These are phyloP conservation scores for Belonocnema kinseyi DNA, from an alignment of 1,140 invertebrate species.

Conservation along the genomic window DNA sequence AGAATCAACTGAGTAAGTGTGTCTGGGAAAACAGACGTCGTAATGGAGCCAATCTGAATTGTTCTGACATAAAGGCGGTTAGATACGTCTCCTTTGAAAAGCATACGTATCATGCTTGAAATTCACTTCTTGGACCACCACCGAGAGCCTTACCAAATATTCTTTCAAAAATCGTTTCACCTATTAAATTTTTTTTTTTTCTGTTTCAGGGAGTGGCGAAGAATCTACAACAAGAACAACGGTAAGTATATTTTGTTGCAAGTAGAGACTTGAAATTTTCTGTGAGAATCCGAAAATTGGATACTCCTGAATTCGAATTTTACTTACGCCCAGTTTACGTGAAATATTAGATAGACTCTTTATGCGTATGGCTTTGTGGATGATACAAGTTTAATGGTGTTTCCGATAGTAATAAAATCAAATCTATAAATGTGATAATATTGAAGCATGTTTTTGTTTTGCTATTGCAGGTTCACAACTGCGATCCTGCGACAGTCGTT, in stretches of 20 bases:
- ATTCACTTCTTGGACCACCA: neutral
- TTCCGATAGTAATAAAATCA: neutral
- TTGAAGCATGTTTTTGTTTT: constrained; percentile 24
- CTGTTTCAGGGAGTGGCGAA: constrained; percentile 60
- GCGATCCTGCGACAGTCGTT: constrained; percentile 71
- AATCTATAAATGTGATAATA: constrained; percentile 1
- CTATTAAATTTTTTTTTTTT: constrained; percentile 41
- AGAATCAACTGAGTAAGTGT: constrained; percentile 6
- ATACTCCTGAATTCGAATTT: too few relatives aligned
- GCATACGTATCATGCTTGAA: neutral
- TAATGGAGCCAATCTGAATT: constrained; percentile 41
- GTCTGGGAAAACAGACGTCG: constrained; percentile 9
- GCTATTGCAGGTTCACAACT: constrained; percentile 75
- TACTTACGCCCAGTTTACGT: too few relatives aligned
- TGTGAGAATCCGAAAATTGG: neutral
- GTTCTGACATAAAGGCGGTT: neutral
- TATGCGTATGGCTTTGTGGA: neutral
- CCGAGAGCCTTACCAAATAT: neutral
- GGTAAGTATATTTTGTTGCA: constrained; percentile 55
- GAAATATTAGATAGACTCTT: too few relatives aligned
- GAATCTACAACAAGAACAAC: constrained; percentile 52
- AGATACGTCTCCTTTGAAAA: too few relatives aligned
- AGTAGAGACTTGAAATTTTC: constrained; percentile 17
- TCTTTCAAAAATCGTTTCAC: neutral
- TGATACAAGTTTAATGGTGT: constrained; percentile 6